Evolutionary conservation across 1,140 invertebrate genomes (phyloP).

Genomic region (Berghia stephanieae): DNA sequence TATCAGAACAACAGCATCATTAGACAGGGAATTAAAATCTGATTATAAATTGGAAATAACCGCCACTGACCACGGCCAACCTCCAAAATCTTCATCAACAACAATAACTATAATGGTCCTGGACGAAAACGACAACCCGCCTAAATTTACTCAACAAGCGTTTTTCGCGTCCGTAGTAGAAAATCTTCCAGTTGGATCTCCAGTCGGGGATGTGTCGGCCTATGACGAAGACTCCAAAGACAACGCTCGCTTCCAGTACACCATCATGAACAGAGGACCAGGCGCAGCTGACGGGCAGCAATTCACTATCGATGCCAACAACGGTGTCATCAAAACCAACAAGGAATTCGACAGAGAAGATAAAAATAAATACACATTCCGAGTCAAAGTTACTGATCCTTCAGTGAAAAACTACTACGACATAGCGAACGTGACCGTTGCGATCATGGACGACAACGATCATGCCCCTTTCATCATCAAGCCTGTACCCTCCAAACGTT

Average conservation of each 20-base stretch:
- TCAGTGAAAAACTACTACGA: conserved; percentile 72
- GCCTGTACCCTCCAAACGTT: conserved; percentile 47
- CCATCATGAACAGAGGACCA: conserved; percentile 65
- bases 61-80: conserved; percentile 82
- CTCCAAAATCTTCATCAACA: conserved; percentile 26
- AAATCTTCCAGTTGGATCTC: conserved; percentile 76
- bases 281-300: conserved; percentile 25
- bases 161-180: conserved; percentile 72
- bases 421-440: conserved; percentile 66
- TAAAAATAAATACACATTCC: conserved; percentile 78
- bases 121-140: conserved; percentile 72
- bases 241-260: conserved; percentile 86
- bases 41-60: conserved; percentile 27
- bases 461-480: conserved; percentile 78
- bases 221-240: conserved; percentile 87
- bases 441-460: conserved; percentile 84
- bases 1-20: conserved; percentile 3
- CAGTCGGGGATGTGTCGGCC: conserved; percentile 82
- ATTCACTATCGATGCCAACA: conserved; percentile 72
- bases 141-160: conserved; percentile 43
- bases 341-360: conserved; percentile 85
- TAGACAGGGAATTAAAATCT: conserved; percentile 31
- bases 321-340: conserved; percentile 71
- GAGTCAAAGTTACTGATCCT: conserved; percentile 76
- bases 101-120: conserved; percentile 70